phyloP scores from a whole-genome alignment of 2,888 invertebrate species.

The Zeuzera pyrina region DNA sequence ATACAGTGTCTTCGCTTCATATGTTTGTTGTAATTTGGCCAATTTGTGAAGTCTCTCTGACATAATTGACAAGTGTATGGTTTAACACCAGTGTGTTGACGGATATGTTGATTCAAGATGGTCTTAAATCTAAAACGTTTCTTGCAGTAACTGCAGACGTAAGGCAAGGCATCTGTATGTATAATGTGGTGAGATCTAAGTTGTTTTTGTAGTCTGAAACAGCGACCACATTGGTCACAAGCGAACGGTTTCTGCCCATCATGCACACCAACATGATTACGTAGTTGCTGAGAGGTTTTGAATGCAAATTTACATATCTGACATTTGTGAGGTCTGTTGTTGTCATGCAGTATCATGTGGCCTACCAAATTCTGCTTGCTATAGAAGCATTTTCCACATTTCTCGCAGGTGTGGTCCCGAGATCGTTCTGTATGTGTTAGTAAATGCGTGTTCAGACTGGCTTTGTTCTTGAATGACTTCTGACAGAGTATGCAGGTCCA shows the following conservation, averaged over 20 bases:
- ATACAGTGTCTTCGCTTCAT: conserved; percentile 82
- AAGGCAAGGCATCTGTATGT: conserved; percentile 81
- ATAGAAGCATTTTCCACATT: conserved; percentile 44
- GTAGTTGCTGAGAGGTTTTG: conserved; percentile 28
- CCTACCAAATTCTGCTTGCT: conserved; percentile 29
- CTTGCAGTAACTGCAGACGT: conserved; percentile 78
- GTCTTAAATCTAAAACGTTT: conserved; percentile 80
- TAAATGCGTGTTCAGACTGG: conserved; percentile 60
- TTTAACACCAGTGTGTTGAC: conserved; percentile 77
- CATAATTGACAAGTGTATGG: conserved; percentile 81
- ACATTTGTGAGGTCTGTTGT: conserved; percentile 39
- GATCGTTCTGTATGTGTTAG: conserved; percentile 66
- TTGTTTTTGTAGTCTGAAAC: conserved; percentile 32
- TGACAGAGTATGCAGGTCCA: conserved; percentile 40
- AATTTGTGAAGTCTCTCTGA: conserved; percentile 78
- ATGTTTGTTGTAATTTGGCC: conserved; percentile 86
- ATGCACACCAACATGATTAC: conserved; percentile 35
- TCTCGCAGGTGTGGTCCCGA: conserved; percentile 43
- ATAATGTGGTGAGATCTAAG: conserved; percentile 78
- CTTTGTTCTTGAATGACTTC: conserved; percentile 35
- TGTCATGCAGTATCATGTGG: conserved; percentile 40
- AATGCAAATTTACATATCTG: conserved; percentile 46
- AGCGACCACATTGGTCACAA: conserved; percentile 37
- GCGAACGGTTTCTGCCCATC: conserved; percentile 32
- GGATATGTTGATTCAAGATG: conserved; percentile 77